These are phyloP conservation scores for Saccopteryx bilineata DNA, from an alignment of 2,113 vertebrate genomes.

Conservation along the genomic window DNA sequence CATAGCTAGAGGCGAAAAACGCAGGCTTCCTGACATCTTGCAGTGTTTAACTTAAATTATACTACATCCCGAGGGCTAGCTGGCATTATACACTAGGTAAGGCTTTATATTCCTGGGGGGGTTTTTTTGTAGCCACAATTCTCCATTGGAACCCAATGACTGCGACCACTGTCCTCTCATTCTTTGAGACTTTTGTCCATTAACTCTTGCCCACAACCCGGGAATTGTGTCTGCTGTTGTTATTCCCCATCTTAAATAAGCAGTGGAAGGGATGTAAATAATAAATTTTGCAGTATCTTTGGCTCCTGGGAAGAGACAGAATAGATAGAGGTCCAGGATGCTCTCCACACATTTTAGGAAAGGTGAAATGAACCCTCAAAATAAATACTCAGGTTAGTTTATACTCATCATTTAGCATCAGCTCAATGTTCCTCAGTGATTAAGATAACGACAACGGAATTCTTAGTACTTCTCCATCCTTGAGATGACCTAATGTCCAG, in stretches of 20 bases:
- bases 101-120: background rate
- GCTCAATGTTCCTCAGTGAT: background rate
- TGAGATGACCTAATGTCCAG: background rate
- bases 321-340: background rate
- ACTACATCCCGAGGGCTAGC: background rate
- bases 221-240: background rate
- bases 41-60: background rate
- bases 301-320: background rate
- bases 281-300: background rate
- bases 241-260: background rate
- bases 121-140: background rate
- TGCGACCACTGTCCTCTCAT: background rate
- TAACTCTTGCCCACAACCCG: background rate
- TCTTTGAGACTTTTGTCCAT: background rate
- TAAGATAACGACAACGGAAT: constrained; percentile 1
- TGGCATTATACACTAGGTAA: background rate
- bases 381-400: background rate
- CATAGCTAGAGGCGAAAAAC: background rate
- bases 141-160: background rate
- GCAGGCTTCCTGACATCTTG: background rate
- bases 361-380: background rate
- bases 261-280: background rate
- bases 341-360: background rate
- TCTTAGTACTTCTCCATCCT: background rate
- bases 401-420: background rate